A percentile compares a stretch with the other conserved stretches of the same genome.
Conservation (phyloP, 92 coral and sea anemone species). For the Porites cylindrica region DNA sequence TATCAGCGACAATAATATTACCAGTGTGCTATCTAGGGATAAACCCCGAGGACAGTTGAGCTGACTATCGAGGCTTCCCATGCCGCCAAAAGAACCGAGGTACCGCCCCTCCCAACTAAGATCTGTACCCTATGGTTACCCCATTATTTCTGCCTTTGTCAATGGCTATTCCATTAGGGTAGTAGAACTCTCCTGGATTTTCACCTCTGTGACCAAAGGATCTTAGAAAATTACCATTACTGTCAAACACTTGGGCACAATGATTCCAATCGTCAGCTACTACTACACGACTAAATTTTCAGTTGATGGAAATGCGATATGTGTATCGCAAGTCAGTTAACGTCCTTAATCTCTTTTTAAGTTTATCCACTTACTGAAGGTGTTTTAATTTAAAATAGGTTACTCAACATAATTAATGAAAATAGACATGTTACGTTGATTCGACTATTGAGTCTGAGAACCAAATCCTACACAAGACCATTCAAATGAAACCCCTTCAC, state of each 20-base stretch:
- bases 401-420: background rate
- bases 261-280: too few relatives aligned
- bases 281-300: background rate
- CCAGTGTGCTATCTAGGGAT: conserved; percentile 6
- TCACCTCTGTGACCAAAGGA: background rate
- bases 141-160: background rate
- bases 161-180: background rate
- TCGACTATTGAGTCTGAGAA: too few relatives aligned
- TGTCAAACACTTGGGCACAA: background rate
- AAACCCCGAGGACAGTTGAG: background rate
- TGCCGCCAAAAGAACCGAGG: background rate
- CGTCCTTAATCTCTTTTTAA: background rate
- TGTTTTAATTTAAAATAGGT: background rate
- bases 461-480: too few relatives aligned
- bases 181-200: background rate
- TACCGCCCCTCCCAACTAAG: background rate
- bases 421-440: too few relatives aligned
- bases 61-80: conserved; percentile 5
- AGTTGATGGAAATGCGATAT: background rate
- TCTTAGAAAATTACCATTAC: background rate
- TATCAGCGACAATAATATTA: conserved; percentile 2
- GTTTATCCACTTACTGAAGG: conserved; percentile 4
- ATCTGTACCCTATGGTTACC: background rate
- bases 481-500: too few relatives aligned
- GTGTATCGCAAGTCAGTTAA: background rate